Percentiles rank a stretch among this genome's conserved stretches.
phyloP scores from a whole-genome alignment of 2,797 vertebrate genomes.

The Botia kubotai region DNA sequence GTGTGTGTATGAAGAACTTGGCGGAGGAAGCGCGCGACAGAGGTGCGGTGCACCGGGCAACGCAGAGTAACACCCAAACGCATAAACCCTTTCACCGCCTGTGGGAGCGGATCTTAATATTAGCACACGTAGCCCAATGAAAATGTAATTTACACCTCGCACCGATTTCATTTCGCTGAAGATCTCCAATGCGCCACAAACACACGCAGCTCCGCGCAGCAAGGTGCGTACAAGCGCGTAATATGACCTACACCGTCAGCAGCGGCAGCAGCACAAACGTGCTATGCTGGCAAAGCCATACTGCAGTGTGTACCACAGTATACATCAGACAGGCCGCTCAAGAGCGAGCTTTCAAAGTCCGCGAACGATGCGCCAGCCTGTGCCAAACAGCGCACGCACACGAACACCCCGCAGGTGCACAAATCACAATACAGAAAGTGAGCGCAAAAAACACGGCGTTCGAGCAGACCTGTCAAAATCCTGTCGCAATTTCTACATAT shows the following conservation, averaged over 20 bases:
- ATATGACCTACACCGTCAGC: conserved; percentile 43
- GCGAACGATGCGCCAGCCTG: conserved; percentile 52
- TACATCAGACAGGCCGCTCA: conserved; percentile 52
- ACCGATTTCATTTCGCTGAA: conserved; percentile 24
- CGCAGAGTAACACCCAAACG: conserved; percentile 53
- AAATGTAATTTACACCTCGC: conserved; percentile 44
- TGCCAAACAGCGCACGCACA: conserved; percentile 49
- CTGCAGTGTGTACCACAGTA: conserved; percentile 47
- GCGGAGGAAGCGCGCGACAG: conserved; percentile 11
- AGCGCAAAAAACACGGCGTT: conserved; percentile 52
- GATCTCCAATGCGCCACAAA: conserved; percentile 51
- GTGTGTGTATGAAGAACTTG: no score
- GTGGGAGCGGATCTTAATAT: conserved; percentile 38
- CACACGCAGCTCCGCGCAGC: conserved; percentile 42
- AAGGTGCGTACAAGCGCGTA: conserved; percentile 53
- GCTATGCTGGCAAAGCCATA: conserved; percentile 49
- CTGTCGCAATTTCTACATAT: conserved; percentile 51
- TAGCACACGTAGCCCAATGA: conserved; percentile 33
- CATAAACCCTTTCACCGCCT: conserved; percentile 34
- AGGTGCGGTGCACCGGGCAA: conserved; percentile 21
- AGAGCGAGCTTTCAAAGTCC: conserved; percentile 53
- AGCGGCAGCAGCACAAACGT: conserved; percentile 44
- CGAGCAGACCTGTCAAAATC: conserved; percentile 62
- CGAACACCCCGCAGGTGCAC: conserved; percentile 9
- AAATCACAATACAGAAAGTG: conserved; percentile 67